These are phyloP conservation scores for Stegana nigrithorax DNA, from an alignment of 2,888 invertebrate species.

Conservation along the genomic window DNA sequence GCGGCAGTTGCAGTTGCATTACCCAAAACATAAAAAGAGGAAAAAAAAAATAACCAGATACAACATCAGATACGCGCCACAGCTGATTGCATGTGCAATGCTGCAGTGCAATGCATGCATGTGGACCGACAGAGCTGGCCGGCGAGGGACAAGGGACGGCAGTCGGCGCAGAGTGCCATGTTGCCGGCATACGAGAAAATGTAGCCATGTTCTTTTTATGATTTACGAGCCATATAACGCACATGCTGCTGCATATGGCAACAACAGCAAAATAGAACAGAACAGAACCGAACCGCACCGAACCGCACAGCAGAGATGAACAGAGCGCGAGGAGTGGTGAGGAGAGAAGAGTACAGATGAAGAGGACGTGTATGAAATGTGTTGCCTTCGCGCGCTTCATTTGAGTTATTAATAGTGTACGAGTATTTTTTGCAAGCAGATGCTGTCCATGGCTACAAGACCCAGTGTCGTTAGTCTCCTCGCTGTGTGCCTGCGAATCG, in stretches of 20 bases:
- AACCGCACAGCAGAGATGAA: too few species aligned
- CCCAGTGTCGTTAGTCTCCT: too few species aligned
- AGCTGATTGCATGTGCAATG: constrained; percentile 8
- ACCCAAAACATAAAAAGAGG: background rate
- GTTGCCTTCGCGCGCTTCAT: constrained; percentile 14
- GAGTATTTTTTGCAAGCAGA: background rate
- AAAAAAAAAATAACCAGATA: too few species aligned
- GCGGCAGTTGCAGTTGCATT: background rate
- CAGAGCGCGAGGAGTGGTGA: too few species aligned
- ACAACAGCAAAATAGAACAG: too few species aligned
- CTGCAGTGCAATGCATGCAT: too few species aligned
- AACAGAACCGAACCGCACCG: too few species aligned
- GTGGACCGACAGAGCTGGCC: too few species aligned
- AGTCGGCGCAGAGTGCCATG: background rate
- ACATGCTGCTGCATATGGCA: constrained; percentile 14
- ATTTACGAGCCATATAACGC: constrained; percentile 16
- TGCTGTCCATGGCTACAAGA: too few species aligned
- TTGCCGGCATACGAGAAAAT: background rate
- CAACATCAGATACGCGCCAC: constrained; percentile 3
- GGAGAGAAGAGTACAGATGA: too few species aligned
- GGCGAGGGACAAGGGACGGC: background rate
- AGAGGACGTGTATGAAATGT: too few species aligned
- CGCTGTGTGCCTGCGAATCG: too few species aligned
- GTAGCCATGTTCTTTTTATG: background rate
- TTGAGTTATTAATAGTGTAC: constrained; percentile 13